Evolutionary conservation across 1,140 invertebrate species (phyloP).

Genomic region (Camponotus floridanus): DNA sequence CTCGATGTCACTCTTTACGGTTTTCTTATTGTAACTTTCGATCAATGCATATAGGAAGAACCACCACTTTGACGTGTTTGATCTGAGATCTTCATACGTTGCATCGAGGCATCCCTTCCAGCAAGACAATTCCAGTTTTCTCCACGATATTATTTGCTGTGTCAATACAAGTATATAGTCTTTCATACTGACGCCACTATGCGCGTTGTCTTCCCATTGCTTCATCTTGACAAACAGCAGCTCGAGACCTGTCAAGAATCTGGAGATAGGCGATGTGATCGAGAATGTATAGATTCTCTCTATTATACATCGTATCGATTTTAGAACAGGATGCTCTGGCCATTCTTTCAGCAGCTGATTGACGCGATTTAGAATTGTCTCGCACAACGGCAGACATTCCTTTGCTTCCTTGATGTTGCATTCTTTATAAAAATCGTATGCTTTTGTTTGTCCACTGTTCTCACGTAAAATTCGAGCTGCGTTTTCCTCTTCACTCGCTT

Average conservation of each 20-base stretch:
- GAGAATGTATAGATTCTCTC: slow-evolving; percentile 93
- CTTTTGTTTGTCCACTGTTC: slow-evolving; percentile 66
- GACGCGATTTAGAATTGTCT: slow-evolving; percentile 88
- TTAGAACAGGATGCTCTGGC: slow-evolving; percentile 96
- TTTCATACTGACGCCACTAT: slow-evolving; percentile 93
- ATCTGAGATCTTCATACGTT: slow-evolving; percentile 88
- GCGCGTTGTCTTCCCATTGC: slow-evolving; percentile 97
- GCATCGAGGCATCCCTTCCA: slow-evolving; percentile 94
- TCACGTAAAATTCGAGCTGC: background rate
- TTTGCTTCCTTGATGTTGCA: slow-evolving; percentile 92
- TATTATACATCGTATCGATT: slow-evolving; percentile 91
- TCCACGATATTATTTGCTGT: slow-evolving; percentile 95
- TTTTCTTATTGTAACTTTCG: slow-evolving; percentile 82
- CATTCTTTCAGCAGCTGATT: slow-evolving; percentile 92
- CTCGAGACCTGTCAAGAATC: slow-evolving; percentile 96
- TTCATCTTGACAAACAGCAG: slow-evolving; percentile 93
- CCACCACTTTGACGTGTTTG: slow-evolving; percentile 94
- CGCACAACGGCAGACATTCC: slow-evolving; percentile 90
- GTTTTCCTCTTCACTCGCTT: slow-evolving; percentile 24
- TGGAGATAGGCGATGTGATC: slow-evolving; percentile 93
- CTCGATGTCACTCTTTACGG: background rate
- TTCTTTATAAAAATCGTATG: slow-evolving; percentile 95
- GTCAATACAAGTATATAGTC: slow-evolving; percentile 91
- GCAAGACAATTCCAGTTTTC: slow-evolving; percentile 94
- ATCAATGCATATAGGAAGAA: slow-evolving; percentile 93